Base-by-base conservation (phyloP, 2,113 vertebrate genomes). In the Proterorhinus semilunaris region DNA sequence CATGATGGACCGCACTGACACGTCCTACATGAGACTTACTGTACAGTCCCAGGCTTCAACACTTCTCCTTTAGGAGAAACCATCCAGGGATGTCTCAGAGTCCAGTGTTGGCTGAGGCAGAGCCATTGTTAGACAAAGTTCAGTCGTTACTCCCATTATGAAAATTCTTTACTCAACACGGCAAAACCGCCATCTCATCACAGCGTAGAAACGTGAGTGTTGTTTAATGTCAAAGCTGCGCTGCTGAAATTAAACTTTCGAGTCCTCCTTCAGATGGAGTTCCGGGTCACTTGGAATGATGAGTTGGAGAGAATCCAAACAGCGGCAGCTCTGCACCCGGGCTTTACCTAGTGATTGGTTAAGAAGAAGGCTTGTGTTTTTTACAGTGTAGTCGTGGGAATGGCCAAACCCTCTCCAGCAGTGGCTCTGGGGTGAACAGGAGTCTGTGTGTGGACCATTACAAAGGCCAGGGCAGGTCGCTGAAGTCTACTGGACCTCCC, bases 401-500 rank as follows among this genome's bases (percentile, higher is more conserved):
- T 11, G 74, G 51, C 51, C 47, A 17, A 74, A 70, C 72, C 69
- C 71, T 73, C 27, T 78, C 78, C 74, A 55, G 64, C 71, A 42
- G 72, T 65, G 77, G 64, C 81, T 86, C 72, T 52, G 73, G 69
- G 27, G 53, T 52, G 9, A 64, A 51, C 50, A 49, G 50, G 10
- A 42, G 45, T 76, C 46, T 10, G 17, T 52, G 17, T 52, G 15
- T 54, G 52, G 48, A 10, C 68, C 69, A 81, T 97, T 92, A 99
- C 94, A 99, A 88, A 65, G 98, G 98, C 98, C 98, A 99, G 6
- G 98, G 98, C 72, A 99, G 94, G 88, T 99, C 98, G 4, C 97
- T 99, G 86, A 99, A 99, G 91, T 99, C 98, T 45, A 99, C 98
- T 0, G 98, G 98, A 12, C 98, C 98, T 0, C 98, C 98, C 0